These are phyloP conservation scores for Tinea semifulvella DNA, from an alignment of 2,888 invertebrate genomes.

Conservation along the genomic window DNA sequence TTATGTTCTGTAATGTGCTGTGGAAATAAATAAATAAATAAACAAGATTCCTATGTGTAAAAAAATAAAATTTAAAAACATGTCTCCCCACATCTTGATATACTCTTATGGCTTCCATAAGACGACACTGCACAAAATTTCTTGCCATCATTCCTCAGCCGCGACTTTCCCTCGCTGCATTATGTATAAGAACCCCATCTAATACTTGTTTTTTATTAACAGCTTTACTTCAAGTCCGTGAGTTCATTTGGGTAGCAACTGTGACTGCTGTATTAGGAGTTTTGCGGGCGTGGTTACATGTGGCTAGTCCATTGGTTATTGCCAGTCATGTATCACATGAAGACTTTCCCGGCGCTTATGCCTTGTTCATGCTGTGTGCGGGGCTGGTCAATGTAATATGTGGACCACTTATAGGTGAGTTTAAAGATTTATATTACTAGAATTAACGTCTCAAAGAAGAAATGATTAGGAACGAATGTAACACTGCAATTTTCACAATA, in stretches of 20 bases:
- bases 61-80: too few species aligned
- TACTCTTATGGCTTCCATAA: neutral
- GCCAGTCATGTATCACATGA: slow-evolving; percentile 70
- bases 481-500: too few species aligned
- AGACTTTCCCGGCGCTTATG: slow-evolving; percentile 78
- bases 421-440: too few species aligned
- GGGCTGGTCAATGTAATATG: slow-evolving; percentile 71
- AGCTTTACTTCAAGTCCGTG: slow-evolving; percentile 40
- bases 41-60: too few species aligned
- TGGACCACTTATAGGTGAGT: slow-evolving; percentile 71
- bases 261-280: slow-evolving; percentile 65
- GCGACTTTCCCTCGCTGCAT: too few species aligned
- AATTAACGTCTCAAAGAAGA: too few species aligned
- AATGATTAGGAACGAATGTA: too few species aligned
- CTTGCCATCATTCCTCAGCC: too few species aligned
- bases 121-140: neutral
- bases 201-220: slow-evolving; percentile 21
- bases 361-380: slow-evolving; percentile 72
- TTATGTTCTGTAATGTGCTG: too few species aligned
- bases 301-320: slow-evolving; percentile 73
- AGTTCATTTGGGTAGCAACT: slow-evolving; percentile 35
- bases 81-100: too few species aligned
- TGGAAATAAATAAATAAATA: too few species aligned
- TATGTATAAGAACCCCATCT: too few species aligned
- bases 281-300: slow-evolving; percentile 73